Base-by-base conservation (phyloP, 2,888 invertebrate species). In the Trachelus iudaicus region DNA sequence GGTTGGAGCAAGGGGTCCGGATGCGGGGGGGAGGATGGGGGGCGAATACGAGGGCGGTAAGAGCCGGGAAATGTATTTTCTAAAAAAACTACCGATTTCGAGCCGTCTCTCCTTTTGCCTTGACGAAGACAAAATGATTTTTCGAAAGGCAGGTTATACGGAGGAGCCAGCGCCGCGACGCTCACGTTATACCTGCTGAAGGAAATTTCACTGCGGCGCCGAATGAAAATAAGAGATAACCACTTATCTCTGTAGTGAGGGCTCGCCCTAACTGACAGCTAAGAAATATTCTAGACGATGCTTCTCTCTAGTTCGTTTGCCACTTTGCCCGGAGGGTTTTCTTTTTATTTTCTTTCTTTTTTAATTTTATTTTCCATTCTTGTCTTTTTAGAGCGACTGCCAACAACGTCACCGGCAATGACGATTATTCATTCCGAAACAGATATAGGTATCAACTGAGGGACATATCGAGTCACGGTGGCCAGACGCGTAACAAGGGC, bases 171-270 rank as follows among this genome's bases (percentile, higher is more conserved):
- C 71, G 71, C 31, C 71, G 71, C 71, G 71, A 71, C 71, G 71
- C 71, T 71, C 4, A 9, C 34, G 71, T 71, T 71, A 71, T 31
- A 71, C 34, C 71, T 34, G 13, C 71, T 4, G 31, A 12, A 71
- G 71, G 71, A 71, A 71, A 71, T 71, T 71, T 71, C 71, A 71
- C 12, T 23, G 34, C 68, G 74, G 69, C 71, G 33, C 71, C 37
- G 33, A 40, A 69, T 33, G 74, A 35, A 74, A 77, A 35, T 37
- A 34, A 77, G 75, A 71, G 33, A 77, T 76, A 76, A 76, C 76
- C 76, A 76, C 76, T 76, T 76, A 76, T 76, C 76, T 76, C 35
- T 15, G 33, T 34, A 69, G 69, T 15, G 69, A 31, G n/a, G 69
- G 69, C 34, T 40, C 76, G 69, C 23, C 23, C 23, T 76, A 69